Evolutionary conservation across 2,113 vertebrate genomes (phyloP).

Genomic region (Puma concolor): DNA sequence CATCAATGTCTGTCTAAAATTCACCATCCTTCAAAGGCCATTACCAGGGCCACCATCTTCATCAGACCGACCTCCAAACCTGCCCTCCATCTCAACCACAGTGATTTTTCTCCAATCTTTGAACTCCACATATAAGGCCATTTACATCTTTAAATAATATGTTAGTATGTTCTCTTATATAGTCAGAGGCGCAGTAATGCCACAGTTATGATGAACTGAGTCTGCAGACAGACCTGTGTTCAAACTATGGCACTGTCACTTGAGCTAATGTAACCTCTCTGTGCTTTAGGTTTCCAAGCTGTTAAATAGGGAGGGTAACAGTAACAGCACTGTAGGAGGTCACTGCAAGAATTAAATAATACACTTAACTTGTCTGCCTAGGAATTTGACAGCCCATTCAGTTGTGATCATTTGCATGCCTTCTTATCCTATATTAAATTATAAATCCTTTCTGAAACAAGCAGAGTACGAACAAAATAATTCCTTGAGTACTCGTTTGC

Average conservation of each 20-base stretch:
- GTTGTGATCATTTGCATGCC: neutral
- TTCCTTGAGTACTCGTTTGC: neutral
- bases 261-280: neutral
- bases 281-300: neutral
- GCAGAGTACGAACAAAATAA: neutral
- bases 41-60: neutral
- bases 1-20: neutral
- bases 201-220: neutral
- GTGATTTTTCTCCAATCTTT: neutral
- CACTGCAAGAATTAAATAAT: neutral
- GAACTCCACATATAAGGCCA: neutral
- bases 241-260: neutral
- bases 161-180: neutral
- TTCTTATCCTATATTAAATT: neutral
- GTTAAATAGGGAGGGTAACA: neutral
- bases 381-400: neutral
- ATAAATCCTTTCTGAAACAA: slow-evolving; percentile 32
- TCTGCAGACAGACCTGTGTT: neutral
- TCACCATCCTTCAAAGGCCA: neutral
- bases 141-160: neutral
- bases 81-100: neutral
- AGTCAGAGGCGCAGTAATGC: neutral
- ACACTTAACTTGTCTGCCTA: neutral
- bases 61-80: neutral
- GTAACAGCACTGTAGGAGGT: neutral